Base-by-base conservation (phyloP, 2,113 vertebrate species). In the Cisticola juncidis region DNA sequence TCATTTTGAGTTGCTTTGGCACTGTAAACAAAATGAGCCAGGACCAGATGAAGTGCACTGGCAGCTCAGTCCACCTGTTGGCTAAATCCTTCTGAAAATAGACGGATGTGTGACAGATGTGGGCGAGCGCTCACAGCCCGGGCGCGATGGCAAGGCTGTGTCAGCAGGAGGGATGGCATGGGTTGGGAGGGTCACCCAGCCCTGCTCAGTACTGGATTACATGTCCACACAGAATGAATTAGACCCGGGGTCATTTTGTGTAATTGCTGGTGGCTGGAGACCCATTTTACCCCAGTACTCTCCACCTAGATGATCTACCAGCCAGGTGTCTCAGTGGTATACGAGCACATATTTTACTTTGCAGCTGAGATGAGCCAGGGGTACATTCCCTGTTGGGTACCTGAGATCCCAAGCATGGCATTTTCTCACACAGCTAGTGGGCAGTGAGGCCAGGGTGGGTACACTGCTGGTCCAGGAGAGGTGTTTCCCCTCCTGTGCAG, bases 11-110 rank as follows among this genome's bases (percentile, higher is more conserved):
- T 84, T 69, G 53, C 62, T 89, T 79, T 72, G 44, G 76, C 64
- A 84, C 76, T 92, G 96, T 97, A 96, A 98, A 95, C 61, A 86
- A 89, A 89, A 60, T 7, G 7, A 69, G 19, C n/a, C 74, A 91
- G 86, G 85, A 92, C 82, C 92, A 94, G 92, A 74, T 72, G 95
- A 94, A 95, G 84, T 2, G 24, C 85, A 84, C 72, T 92, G 94
- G 86, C 58, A 60, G 53, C 22, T 31, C 77, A 26, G 76, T 74
- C 93, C 97, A 97, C 97, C 97, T 98, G 97, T 92, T 50, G 56
- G 60, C 11, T 53, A 88, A 76, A 71, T 57, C 53, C 31, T 80
- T 73, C 90, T 81, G 82, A n/a, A 93, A 86, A 91, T 18, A 94
- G 62, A 78, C 1, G 8, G 82, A 71, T 72, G 72, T 42, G 21